Percentiles rank a stretch among this genome's conserved stretches.
Conservation (phyloP, 2,797 vertebrate genomes). For the Eulemur rubriventer region DNA sequence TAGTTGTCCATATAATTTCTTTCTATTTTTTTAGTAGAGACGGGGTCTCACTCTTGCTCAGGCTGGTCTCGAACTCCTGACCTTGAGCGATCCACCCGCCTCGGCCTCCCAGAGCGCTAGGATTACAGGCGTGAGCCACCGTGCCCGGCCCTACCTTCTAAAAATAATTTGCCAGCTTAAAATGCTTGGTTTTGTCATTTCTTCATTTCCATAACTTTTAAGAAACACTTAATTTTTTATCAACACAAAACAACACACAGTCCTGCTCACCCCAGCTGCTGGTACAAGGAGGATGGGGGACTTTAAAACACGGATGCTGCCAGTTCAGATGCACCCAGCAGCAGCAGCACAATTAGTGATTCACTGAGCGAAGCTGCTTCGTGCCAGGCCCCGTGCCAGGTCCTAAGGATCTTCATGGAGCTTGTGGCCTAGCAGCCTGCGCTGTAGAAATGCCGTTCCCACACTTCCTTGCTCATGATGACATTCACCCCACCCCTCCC, state of each 20-base stretch:
- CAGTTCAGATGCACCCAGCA: neutral
- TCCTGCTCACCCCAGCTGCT: neutral
- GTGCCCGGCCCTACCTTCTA: neutral
- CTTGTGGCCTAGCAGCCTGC: neutral
- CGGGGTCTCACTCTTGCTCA: no score
- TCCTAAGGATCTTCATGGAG: neutral
- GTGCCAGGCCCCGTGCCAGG: neutral
- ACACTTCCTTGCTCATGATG: neutral
- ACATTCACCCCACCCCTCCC: neutral
- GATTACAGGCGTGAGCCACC: no score
- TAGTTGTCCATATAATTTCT: no score
- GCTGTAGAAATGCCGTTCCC: neutral
- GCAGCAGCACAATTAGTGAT: no score
- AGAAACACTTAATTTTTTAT: neutral
- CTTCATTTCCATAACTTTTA: neutral
- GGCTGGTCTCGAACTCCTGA: no score
- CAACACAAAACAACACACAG: neutral
- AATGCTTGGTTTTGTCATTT: neutral
- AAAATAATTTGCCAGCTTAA: neutral
- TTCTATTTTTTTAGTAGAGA: no score
- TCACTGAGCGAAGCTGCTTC: accelerated
- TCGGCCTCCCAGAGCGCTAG: no score
- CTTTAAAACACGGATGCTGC: neutral
- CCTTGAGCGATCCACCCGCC: no score
- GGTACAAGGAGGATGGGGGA: neutral